A percentile compares a stretch with the other conserved stretches of the same genome.
These are phyloP conservation scores for Drusus annulatus DNA, from an alignment of 1,140 invertebrate species.

Conservation along the genomic window DNA sequence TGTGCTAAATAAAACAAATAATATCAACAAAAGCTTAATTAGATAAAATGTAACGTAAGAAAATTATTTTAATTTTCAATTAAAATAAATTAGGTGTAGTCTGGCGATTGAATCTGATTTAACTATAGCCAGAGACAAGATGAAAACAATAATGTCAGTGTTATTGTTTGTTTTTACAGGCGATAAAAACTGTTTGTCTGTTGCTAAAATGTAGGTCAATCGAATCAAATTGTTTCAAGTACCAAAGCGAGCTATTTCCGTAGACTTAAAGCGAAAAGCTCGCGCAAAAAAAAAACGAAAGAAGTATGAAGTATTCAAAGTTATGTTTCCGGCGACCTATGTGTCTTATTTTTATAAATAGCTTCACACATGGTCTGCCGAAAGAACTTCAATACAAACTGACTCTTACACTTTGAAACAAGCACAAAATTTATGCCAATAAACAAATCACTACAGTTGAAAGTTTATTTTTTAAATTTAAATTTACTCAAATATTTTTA, in stretches of 20 bases:
- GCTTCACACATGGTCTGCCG: background rate
- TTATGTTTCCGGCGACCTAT: slow-evolving; percentile 33
- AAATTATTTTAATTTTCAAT: too few species aligned
- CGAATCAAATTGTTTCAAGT: background rate
- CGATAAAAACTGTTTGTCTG: too few species aligned
- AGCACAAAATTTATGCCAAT: background rate
- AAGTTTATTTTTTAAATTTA: too few species aligned
- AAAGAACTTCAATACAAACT: background rate
- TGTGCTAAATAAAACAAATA: slow-evolving; percentile 28
- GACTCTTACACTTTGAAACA: background rate
- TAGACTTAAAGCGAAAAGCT: background rate
- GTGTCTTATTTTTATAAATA: slow-evolving; percentile 22
- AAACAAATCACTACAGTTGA: too few species aligned
- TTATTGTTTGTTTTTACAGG: too few species aligned
- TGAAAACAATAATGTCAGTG: too few species aligned
- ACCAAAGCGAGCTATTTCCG: slow-evolving; percentile 1
- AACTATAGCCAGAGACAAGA: too few species aligned
- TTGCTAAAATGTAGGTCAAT: slow-evolving; percentile 1
- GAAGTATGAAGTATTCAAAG: slow-evolving; percentile 29
- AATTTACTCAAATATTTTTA: too few species aligned
- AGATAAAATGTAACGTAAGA: too few species aligned
- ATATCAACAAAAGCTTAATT: background rate
- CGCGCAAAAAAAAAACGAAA: background rate
- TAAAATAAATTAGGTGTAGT: too few species aligned
- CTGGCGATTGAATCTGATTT: too few species aligned